phyloP scores from a whole-genome alignment of 2,797 vertebrate species.

The Taeniopygia guttata region DNA sequence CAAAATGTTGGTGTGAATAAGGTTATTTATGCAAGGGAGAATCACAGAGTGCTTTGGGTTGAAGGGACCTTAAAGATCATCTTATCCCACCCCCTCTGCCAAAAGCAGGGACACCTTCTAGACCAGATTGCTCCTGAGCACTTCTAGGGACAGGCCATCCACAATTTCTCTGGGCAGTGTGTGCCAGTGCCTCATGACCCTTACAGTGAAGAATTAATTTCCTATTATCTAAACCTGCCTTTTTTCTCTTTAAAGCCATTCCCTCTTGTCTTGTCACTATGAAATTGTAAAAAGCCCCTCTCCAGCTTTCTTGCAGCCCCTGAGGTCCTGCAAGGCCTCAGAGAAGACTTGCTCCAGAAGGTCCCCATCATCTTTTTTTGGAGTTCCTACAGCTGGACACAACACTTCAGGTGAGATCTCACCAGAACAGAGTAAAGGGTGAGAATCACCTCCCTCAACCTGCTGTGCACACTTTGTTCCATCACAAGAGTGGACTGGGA shows the following conservation, averaged over 20 bases:
- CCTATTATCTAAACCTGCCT: not conserved
- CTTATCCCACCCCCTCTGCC: not conserved
- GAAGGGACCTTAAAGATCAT: not conserved
- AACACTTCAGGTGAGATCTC: not conserved
- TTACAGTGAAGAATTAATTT: not conserved
- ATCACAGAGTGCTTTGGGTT: not conserved
- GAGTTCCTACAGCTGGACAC: not conserved
- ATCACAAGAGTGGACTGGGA: not conserved
- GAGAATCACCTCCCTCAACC: not conserved
- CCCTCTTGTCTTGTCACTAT: not conserved
- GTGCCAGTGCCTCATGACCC: not conserved
- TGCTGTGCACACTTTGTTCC: not conserved
- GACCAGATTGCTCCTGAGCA: not conserved
- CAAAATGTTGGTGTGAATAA: not conserved
- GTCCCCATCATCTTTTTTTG: not conserved
- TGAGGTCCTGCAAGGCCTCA: not conserved
- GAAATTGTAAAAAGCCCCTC: not conserved
- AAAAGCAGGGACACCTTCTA: not conserved
- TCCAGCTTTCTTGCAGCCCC: rapidly evolving
- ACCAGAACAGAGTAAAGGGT: not conserved
- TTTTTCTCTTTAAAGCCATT: not conserved
- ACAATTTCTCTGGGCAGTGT: not conserved
- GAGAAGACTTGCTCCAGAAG: not conserved
- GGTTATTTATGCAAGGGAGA: not conserved
- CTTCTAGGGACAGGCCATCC: not conserved